Evolutionary conservation across 2,113 vertebrate species (phyloP).

Genomic region (Alexandromys fortis): DNA sequence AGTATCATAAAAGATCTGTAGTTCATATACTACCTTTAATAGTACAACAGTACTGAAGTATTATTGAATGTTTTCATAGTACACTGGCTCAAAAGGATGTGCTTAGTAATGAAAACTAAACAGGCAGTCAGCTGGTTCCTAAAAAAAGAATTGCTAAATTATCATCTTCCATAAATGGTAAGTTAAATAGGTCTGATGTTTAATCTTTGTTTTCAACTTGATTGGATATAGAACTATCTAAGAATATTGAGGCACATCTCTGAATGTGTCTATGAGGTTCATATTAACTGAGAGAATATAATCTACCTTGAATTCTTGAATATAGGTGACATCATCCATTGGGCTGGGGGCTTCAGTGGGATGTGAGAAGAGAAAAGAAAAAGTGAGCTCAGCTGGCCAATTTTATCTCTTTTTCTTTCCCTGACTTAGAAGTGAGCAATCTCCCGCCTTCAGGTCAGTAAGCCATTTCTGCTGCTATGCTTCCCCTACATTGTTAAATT

Average conservation of each 20-base stretch:
- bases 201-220: neutral
- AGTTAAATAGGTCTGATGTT: neutral
- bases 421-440: neutral
- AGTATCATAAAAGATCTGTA: neutral
- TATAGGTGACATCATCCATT: neutral
- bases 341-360: neutral
- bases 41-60: neutral
- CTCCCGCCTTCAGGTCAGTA: neutral
- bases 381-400: neutral
- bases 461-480: neutral
- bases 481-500: neutral
- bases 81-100: neutral
- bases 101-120: neutral
- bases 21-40: neutral
- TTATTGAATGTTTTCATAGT: neutral
- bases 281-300: neutral
- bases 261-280: neutral
- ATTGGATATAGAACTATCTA: neutral
- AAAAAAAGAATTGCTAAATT: neutral
- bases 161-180: neutral
- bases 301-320: too few relatives aligned
- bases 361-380: neutral
- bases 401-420: neutral
- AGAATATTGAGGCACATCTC: neutral
- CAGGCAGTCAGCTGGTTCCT: neutral